Conservation (phyloP, 2,113 vertebrate species). For the Rhabdomys dilectus region DNA sequence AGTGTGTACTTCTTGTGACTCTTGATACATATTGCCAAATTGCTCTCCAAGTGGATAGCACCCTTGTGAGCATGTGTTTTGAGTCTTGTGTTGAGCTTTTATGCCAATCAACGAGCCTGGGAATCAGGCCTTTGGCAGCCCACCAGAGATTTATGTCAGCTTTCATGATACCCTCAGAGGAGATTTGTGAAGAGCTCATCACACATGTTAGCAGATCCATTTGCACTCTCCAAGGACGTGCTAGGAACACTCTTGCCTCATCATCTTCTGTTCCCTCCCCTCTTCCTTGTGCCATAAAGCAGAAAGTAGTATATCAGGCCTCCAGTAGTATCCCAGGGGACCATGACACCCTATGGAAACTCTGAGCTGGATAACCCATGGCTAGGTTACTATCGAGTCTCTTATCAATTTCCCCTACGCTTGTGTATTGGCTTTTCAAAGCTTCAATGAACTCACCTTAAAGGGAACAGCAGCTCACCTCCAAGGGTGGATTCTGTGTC, state of each 20-base stretch:
- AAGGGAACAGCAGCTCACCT: not conserved
- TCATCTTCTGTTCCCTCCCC: not conserved
- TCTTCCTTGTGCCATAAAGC: not conserved
- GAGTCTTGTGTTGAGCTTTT: conserved; percentile 49
- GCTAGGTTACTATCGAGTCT: not conserved
- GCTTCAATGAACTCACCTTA: not conserved
- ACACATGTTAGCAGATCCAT: conserved; percentile 55
- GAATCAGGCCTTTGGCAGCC: conserved; percentile 66
- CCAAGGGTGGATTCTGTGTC: not conserved
- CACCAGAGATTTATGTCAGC: not conserved
- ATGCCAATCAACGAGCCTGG: conserved; percentile 35
- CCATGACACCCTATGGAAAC: not conserved
- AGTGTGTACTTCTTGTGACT: conserved; percentile 17
- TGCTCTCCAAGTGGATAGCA: conserved; percentile 11
- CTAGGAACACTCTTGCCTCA: not conserved
- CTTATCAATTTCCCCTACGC: not conserved
- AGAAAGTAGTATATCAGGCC: not conserved
- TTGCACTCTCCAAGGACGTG: conserved; percentile 51
- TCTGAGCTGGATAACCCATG: not conserved
- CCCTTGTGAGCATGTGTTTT: conserved; percentile 35
- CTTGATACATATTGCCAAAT: conserved; percentile 12
- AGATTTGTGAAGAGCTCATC: conserved; percentile 48
- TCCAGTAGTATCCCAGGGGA: not conserved
- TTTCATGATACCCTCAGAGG: conserved; percentile 43
- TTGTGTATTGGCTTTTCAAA: not conserved